Evolutionary conservation across 2,888 invertebrate genomes (phyloP), one percentile per base, ranked within the genome.

Genomic region (Tridacna gigas): DNA sequence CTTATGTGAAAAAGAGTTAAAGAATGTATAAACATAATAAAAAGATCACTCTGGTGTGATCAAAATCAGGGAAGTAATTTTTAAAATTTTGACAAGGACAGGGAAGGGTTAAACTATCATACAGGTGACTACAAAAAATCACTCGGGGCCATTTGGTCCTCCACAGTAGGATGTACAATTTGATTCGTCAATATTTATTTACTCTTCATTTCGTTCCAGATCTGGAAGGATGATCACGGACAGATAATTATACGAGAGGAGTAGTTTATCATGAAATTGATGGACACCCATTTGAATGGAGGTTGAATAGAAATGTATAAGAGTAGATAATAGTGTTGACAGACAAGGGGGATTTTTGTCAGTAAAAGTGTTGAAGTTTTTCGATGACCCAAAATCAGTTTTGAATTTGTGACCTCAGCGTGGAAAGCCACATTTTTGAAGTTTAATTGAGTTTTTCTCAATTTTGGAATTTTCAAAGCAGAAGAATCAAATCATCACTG

Each of bases 351-450:
- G 51, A 71, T 71, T 71, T 48, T 71, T 25, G 5, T 22, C 25
- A 82, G 25, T 11, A 20, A 22, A 74, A 74, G 74, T 74, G 74
- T 61, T 82, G 71, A 79, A 66, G 77, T 79, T 79, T 37, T 79
- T 84, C 82, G 74, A 69, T 79, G 77, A 78, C 63, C 79, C 74
- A 82, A 71, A 13, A 77, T 77, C 66, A 84, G 69, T 80, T 78
- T 51, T 61, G 73, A 75, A 79, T 76, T 28, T 81, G 75, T 47
- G 56, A 48, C 60, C 80, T 84, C 80, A 82, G 78, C 37, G 76
- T 37, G 82, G 85, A 86, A 80, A 78, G 78, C 63, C 75, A 60
- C 77, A 77, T 86, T 86, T 82, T 86, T 73, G 22, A 73, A 28
- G n/a, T 80, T 80, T 76, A 86, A 80, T 86, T 80, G 80, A 80